Percentiles rank a stretch among this genome's conserved stretches.
phyloP scores from a whole-genome alignment of 2,113 vertebrate genomes.

The Camelus dromedarius region DNA sequence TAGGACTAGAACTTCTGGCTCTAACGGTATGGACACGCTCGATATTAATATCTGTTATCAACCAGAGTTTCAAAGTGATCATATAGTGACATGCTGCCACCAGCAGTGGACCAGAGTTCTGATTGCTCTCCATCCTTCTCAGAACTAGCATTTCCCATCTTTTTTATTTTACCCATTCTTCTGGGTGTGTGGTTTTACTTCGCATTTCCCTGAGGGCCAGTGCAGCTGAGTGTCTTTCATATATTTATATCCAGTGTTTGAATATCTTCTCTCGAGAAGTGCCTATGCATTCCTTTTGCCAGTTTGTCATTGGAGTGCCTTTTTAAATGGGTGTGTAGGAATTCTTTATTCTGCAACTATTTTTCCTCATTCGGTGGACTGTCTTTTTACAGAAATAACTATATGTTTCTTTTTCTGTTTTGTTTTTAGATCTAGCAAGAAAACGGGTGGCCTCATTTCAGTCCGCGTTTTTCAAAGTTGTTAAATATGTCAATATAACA shows the following conservation, averaged over 20 bases:
- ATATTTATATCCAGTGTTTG: neutral
- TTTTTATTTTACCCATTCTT: neutral
- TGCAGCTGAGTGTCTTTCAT: neutral
- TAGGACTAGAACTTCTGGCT: neutral
- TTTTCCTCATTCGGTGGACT: conserved; percentile 13
- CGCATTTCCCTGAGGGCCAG: neutral
- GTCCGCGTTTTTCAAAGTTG: conserved; percentile 50
- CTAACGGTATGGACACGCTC: neutral
- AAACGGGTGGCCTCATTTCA: rapidly evolving
- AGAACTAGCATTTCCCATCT: neutral
- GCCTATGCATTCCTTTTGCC: neutral
- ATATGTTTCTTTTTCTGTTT: conserved; percentile 18
- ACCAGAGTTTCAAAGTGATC: neutral
- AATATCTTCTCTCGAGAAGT: neutral
- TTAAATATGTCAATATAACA: conserved; percentile 74
- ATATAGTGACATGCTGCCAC: neutral
- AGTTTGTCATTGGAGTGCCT: neutral
- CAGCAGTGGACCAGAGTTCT: neutral
- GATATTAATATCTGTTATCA: neutral
- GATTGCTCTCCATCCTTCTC: neutral
- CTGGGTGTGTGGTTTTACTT: neutral
- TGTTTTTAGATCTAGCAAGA: conserved; percentile 65
- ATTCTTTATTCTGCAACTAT: conserved; percentile 42
- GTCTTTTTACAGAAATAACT: conserved; percentile 18
- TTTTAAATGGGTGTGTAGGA: conserved; percentile 50